Percentiles rank a stretch among this genome's conserved stretches.
Conservation (phyloP, 2,888 invertebrate species). For the Tinea semifulvella region DNA sequence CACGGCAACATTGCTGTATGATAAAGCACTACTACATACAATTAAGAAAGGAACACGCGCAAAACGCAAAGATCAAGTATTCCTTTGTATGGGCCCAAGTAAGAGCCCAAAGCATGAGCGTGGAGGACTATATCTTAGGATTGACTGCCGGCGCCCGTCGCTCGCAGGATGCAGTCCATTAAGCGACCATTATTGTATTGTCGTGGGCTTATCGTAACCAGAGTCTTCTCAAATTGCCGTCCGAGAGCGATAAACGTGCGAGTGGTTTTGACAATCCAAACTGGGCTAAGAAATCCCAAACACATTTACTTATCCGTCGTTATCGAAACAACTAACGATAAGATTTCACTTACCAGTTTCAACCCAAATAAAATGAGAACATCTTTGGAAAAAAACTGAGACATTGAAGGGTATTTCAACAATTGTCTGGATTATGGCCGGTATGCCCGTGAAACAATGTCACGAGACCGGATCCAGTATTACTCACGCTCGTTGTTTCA, state of each 20-base stretch:
- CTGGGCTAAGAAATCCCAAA: neutral
- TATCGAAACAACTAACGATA: no score
- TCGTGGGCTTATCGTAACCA: conserved; percentile 52
- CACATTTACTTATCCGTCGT: conserved; percentile 1
- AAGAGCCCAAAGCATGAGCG: conserved; percentile 27
- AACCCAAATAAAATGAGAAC: no score
- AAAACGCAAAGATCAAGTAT: neutral
- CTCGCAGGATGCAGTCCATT: conserved; percentile 58
- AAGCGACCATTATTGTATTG: conserved; percentile 62
- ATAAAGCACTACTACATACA: neutral
- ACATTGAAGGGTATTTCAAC: no score
- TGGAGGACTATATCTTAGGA: conserved; percentile 41
- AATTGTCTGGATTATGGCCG: neutral
- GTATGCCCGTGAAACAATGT: conserved; percentile 22
- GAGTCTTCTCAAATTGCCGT: conserved; percentile 34
- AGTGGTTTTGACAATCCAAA: conserved; percentile 21
- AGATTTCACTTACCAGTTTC: no score
- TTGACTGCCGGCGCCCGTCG: conserved; percentile 55
- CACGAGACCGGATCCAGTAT: conserved; percentile 54
- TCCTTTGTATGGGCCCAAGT: no score
- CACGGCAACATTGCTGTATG: no score
- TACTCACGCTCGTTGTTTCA: conserved; percentile 56
- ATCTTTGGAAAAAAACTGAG: no score
- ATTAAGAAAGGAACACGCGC: neutral
- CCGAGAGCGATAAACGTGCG: conserved; percentile 36